Conservation (phyloP, 1,140 invertebrate genomes). For the Oreohelix idahoensis region DNA sequence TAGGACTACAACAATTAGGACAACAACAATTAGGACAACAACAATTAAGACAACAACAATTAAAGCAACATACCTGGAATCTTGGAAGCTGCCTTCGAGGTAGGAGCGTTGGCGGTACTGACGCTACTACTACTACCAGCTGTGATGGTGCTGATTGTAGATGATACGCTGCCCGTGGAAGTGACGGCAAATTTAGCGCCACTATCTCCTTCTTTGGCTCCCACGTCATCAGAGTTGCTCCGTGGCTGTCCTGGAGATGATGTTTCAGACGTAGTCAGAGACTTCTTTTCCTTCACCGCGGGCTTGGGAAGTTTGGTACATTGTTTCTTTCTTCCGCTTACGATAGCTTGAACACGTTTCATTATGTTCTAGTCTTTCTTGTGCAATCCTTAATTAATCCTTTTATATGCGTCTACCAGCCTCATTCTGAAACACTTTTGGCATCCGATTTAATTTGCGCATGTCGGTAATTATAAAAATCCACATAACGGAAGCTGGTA, state of each 20-base stretch:
- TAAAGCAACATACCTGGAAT: constrained; percentile 10
- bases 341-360: constrained; percentile 32
- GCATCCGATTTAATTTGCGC: too few species aligned
- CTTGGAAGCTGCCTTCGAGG: not conserved
- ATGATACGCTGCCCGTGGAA: not conserved
- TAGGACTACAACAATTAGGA: too few species aligned
- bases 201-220: not conserved
- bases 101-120: not conserved
- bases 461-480: too few species aligned
- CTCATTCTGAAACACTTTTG: too few species aligned
- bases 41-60: too few species aligned
- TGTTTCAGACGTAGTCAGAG: not conserved
- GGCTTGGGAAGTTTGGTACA: constrained; percentile 35
- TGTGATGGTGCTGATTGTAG: not conserved
- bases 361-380: not conserved
- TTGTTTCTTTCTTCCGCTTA: constrained; percentile 33
- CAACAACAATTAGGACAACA: too few species aligned
- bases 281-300: not conserved
- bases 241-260: not conserved
- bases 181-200: not conserved
- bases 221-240: not conserved
- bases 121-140: not conserved
- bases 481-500: too few species aligned
- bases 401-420: too few species aligned
- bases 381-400: too few species aligned